Conservation (phyloP, 1,140 invertebrate genomes). For the Drosophila elegans region DNA sequence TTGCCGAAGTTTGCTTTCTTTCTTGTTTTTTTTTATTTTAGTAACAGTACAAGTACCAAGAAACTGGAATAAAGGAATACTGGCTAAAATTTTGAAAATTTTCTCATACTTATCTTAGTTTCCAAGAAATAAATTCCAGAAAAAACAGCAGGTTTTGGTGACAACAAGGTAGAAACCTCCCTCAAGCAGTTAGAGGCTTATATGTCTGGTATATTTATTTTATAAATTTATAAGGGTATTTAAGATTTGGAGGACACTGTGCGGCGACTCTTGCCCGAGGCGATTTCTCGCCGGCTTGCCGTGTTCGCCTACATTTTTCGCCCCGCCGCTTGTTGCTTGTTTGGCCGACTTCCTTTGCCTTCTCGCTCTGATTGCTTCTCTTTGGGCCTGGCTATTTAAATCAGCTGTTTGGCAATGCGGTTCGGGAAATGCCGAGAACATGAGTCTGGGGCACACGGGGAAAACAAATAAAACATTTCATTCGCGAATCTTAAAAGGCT, state of each 20-base stretch:
- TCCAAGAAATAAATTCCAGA: no score
- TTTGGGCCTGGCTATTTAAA: constrained; percentile 53
- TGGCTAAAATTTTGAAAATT: no score
- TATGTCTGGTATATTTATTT: no score
- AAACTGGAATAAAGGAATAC: no score
- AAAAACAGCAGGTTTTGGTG: no score
- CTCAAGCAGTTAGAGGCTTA: no score
- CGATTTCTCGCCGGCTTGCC: constrained; percentile 36
- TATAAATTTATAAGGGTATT: no score
- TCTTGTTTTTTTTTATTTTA: no score
- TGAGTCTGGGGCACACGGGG: constrained; percentile 17
- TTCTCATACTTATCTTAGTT: no score
- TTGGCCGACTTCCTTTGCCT: constrained; percentile 22
- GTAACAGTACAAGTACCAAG: no score
- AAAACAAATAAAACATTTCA: constrained; percentile 45
- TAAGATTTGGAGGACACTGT: constrained; percentile 31
- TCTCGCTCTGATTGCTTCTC: constrained; percentile 26
- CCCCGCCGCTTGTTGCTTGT: constrained; percentile 72
- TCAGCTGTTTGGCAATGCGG: constrained; percentile 48
- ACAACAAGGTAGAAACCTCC: no score
- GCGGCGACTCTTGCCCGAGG: constrained; percentile 33
- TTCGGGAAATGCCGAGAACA: constrained; percentile 41
- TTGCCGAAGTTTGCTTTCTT: no score
- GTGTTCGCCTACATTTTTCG: constrained; percentile 29
- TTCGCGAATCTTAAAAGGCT: constrained; percentile 42